These are phyloP conservation scores for Seriola dumerili DNA, from an alignment of 2,113 vertebrate genomes.

Conservation along the genomic window DNA sequence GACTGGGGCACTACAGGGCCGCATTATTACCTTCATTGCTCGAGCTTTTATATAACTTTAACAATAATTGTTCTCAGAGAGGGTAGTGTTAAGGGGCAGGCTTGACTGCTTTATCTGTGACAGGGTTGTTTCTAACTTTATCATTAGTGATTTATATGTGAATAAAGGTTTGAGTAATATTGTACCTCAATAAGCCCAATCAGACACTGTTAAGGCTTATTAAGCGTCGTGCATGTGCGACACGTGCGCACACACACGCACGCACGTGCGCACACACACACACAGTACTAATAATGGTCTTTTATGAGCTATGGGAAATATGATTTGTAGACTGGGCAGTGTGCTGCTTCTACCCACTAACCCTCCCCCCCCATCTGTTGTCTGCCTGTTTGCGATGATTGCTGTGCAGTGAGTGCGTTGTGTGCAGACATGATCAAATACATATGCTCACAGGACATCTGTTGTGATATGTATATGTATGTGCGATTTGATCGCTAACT, in stretches of 20 bases:
- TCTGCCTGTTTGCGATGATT: slow-evolving; percentile 34
- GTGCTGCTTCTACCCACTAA: slow-evolving; percentile 27
- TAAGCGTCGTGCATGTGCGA: neutral
- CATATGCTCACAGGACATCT: neutral
- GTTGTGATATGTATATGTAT: too few relatives aligned
- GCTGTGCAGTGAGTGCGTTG: neutral
- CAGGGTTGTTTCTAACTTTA: slow-evolving; percentile 56
- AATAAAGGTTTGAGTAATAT: slow-evolving; percentile 63
- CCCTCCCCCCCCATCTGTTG: slow-evolving; percentile 1
- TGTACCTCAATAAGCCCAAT: slow-evolving; percentile 56
- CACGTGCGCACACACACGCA: neutral
- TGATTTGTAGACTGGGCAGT: slow-evolving; percentile 63
- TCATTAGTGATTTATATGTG: slow-evolving; percentile 58
- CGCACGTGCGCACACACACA: too few relatives aligned
- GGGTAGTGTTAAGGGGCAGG: slow-evolving; percentile 44
- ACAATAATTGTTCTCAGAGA: slow-evolving; percentile 58
- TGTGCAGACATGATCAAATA: slow-evolving; percentile 4
- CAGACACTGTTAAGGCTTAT: slow-evolving; percentile 57
- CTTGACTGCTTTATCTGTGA: slow-evolving; percentile 32
- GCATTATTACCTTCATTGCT: slow-evolving; percentile 53
- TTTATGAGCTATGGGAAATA: slow-evolving; percentile 63
- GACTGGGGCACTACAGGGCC: slow-evolving; percentile 31
- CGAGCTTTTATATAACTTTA: slow-evolving; percentile 58
- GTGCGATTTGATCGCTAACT: slow-evolving; percentile 20
- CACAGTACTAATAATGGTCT: slow-evolving; percentile 46